phyloP scores from a whole-genome alignment of 53 echinoderm and acorn worm genomes.

The Zoroaster sp. region DNA sequence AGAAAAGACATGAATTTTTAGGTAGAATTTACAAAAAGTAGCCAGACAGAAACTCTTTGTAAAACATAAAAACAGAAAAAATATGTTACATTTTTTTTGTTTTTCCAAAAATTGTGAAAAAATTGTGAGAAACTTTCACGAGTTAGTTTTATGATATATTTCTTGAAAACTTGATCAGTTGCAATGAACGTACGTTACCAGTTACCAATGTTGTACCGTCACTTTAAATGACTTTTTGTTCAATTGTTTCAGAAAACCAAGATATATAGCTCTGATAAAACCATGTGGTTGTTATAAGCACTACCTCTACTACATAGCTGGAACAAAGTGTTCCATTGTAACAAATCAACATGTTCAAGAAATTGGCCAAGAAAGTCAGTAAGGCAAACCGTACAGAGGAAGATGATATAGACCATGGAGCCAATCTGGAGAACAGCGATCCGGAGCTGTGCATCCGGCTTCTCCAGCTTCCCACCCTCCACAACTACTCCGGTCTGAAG shows the following conservation, averaged over 20 bases:
- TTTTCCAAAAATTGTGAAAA: too few species aligned
- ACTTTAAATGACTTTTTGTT: neutral
- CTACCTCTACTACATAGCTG: neutral
- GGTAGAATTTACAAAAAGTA: too few species aligned
- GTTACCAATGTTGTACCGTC: too few species aligned
- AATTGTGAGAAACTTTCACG: too few species aligned
- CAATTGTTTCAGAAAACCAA: neutral
- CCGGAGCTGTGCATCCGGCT: conserved; percentile 98
- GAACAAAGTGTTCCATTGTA: neutral
- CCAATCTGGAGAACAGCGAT: conserved; percentile 87
- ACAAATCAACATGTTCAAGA: conserved; percentile 28
- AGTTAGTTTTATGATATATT: too few species aligned
- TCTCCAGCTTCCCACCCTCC: conserved; percentile 80
- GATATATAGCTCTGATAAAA: neutral
- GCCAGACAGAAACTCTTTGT: too few species aligned
- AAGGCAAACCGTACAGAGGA: conserved; percentile 38
- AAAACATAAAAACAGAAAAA: too few species aligned
- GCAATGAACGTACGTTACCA: too few species aligned
- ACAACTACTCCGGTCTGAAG: conserved; percentile 87
- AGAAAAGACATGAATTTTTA: too few species aligned
- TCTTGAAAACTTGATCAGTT: too few species aligned
- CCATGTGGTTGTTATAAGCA: neutral
- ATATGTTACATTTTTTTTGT: too few species aligned
- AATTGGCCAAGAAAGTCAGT: conserved; percentile 8
- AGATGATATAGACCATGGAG: conserved; percentile 4